Percentiles rank a stretch among this genome's conserved stretches.
Evolutionary conservation across 2,113 vertebrate species (phyloP).

Genomic region (Bostrychus sinensis): DNA sequence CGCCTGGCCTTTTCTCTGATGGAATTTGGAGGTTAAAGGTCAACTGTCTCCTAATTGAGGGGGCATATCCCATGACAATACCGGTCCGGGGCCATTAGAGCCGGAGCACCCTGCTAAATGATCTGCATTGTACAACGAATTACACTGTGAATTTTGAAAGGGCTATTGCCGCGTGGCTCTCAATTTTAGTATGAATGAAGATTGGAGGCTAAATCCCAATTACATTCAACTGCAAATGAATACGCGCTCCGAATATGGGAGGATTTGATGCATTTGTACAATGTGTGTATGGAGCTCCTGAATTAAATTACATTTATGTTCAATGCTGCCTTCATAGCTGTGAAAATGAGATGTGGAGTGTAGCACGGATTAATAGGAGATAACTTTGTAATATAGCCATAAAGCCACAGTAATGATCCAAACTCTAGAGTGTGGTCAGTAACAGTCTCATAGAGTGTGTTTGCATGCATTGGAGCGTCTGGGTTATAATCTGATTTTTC

Average conservation of each 20-base stretch:
- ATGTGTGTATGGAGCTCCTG: background rate
- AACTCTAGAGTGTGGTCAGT: too few species aligned
- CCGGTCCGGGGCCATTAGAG: constrained; percentile 23
- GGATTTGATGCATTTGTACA: constrained; percentile 19
- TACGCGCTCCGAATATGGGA: constrained; percentile 5
- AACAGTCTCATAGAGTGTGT: too few species aligned
- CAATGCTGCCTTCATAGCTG: background rate
- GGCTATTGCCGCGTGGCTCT: constrained; percentile 14
- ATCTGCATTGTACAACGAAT: constrained; percentile 34
- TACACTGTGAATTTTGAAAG: constrained; percentile 22
- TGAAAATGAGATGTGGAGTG: background rate
- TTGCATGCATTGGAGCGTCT: too few species aligned
- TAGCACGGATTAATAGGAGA: background rate
- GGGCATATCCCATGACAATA: constrained; percentile 49
- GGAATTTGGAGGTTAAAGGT: constrained; percentile 59
- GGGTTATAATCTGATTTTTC: too few species aligned
- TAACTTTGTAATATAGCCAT: background rate
- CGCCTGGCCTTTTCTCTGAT: constrained; percentile 21
- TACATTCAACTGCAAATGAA: constrained; percentile 30
- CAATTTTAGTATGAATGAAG: constrained; percentile 36
- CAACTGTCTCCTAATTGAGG: constrained; percentile 56
- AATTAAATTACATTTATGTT: constrained; percentile 21
- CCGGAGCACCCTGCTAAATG: constrained; percentile 28
- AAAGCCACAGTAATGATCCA: background rate
- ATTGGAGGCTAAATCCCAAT: constrained; percentile 44